Evolutionary conservation across 1,140 invertebrate genomes (phyloP), one percentile per base, ranked within the genome.

Genomic region (Apolygus lucorum): DNA sequence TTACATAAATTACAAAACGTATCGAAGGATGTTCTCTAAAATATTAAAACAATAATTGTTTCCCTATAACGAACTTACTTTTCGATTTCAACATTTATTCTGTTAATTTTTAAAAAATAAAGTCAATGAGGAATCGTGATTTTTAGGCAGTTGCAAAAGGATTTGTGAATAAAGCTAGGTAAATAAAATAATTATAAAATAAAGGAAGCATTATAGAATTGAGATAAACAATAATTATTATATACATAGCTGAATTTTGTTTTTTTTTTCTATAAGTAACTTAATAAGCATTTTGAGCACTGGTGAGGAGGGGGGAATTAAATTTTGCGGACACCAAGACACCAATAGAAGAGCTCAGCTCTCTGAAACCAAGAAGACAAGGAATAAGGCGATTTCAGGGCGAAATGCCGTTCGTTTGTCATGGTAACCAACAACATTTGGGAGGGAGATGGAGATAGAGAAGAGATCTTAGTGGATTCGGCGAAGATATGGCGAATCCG

Each of bases 1-100:
- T 59, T 59, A 59, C 54, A 59, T 24, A 24, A 59, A 59, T 42
- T 59, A 59, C 54, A 59, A 59, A 59, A 59, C 8, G 54, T 59
- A 59, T 24, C 22, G 54, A 59, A 59, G 54, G 54, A 17, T 59
- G 8, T 13, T 59, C 22, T 59, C 22, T 59, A 14, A 11, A 14
- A 59, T 14, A 59, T 13, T 59, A 59, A 59, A 59, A 13, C 22
- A 13, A 13, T 8, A n/a, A n/a, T n/a, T n/a, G n/a, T n/a, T n/a
- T n/a, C n/a, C 4, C 54, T 4, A 59, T 59, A 24, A 24, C 11
- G 54, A 13, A 24, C 11, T 17, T n/a, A n/a, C n/a, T n/a, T 21
- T 4, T 59, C 22, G 54, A 17, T 59, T 24, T 24, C 11, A 11
- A 24, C 22, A 13, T 8, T 13, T 4, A 11, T 17, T 59, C 22